These are phyloP conservation scores for Cotesia chilonis DNA, from an alignment of 1,140 invertebrate genomes.

Conservation along the genomic window DNA sequence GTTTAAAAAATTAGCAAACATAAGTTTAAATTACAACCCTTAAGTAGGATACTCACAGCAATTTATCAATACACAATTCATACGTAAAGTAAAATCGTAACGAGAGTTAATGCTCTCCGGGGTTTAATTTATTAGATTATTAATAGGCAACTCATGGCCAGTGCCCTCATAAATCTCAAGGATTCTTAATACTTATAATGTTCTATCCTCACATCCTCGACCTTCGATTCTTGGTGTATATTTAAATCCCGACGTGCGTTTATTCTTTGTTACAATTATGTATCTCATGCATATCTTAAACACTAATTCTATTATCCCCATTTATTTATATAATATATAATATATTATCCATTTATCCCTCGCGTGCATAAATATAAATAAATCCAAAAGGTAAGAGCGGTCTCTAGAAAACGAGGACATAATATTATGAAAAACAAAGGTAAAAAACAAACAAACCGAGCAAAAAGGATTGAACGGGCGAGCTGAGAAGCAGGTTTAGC, in stretches of 20 bases:
- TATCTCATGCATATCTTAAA: slow-evolving; percentile 9
- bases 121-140: slow-evolving; percentile 23
- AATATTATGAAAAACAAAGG: slow-evolving; percentile 43
- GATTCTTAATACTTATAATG: background rate
- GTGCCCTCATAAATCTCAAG: slow-evolving; percentile 16
- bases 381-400: slow-evolving; percentile 41
- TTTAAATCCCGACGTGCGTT: slow-evolving; percentile 12
- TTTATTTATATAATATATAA: too few species aligned
- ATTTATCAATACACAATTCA: background rate
- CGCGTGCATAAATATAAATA: background rate
- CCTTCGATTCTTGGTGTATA: slow-evolving; percentile 15
- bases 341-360: too few species aligned
- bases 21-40: too few species aligned
- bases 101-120: background rate
- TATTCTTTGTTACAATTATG: slow-evolving; percentile 23
- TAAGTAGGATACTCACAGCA: too few species aligned
- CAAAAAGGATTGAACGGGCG: slow-evolving; percentile 19
- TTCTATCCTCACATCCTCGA: slow-evolving; percentile 4
- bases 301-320: too few species aligned
- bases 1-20: too few species aligned
- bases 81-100: background rate
- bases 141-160: slow-evolving; percentile 21
- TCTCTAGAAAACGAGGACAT: slow-evolving; percentile 32
- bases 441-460: background rate
- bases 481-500: slow-evolving; percentile 50